Evolutionary conservation across 2,888 invertebrate species (phyloP).

Genomic region (Hirudinaria manillensis): DNA sequence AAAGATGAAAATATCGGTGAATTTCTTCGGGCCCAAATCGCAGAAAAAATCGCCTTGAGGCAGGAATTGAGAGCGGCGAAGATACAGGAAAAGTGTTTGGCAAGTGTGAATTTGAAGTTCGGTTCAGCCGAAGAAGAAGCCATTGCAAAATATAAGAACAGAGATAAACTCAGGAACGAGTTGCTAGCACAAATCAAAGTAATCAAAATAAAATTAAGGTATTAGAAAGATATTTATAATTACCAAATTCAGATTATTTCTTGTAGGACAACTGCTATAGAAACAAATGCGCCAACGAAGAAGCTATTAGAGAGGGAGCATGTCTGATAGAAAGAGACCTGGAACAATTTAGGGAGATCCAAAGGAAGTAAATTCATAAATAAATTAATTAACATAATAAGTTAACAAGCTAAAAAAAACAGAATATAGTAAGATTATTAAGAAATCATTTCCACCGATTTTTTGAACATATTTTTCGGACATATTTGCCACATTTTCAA

Average conservation of each 20-base stretch:
- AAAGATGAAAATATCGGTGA: slow-evolving; percentile 2
- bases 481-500: too few species aligned
- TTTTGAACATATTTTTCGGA: too few species aligned
- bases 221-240: not conserved
- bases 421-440: too few species aligned
- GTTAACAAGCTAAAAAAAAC: too few species aligned
- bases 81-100: not conserved
- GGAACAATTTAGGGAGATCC: not conserved
- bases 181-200: slow-evolving; percentile 4
- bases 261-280: not conserved
- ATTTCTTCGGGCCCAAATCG: slow-evolving; percentile 7
- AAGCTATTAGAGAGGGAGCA: not conserved
- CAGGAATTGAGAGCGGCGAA: not conserved
- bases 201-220: not conserved
- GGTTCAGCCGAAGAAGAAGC: not conserved
- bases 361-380: not conserved
- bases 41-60: not conserved
- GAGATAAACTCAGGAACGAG: not conserved
- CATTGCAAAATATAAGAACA: not conserved
- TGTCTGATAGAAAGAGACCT: not conserved
- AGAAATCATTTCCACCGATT: too few species aligned
- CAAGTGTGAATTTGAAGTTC: not conserved
- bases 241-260: not conserved
- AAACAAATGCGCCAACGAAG: not conserved
- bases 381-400: too few species aligned